Base-by-base conservation (phyloP, 2,797 vertebrate species). In the Allenopithecus nigroviridis region DNA sequence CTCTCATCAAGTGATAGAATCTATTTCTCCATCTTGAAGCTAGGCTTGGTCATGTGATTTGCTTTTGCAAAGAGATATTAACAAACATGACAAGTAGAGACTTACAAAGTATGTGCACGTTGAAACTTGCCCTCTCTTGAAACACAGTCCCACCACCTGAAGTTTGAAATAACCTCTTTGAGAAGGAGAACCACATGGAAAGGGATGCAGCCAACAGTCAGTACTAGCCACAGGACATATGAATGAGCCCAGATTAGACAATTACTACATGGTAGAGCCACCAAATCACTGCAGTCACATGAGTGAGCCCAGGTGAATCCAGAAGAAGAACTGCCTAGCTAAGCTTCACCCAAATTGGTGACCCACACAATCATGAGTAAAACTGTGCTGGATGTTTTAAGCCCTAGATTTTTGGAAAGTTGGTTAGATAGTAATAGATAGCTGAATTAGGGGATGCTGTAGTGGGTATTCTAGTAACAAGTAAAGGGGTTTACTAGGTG, bases 121-220 rank as follows among this genome's bases (percentile, higher is more conserved):
- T 95, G 33, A 95, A 94, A 80, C 14, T 28, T 50, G 2, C 90
- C n/a, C 28, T 76, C 22, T 92, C 70, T 94, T 79, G 16, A 96
- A 92, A 92, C 21, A 48, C 14, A 13, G 33, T 8, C 1, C 7
- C 8, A 55, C 13, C 33, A 90, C 50, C 76, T 91, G 57, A 57
- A 87, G 3, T 61, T n/a, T 84, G 36, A 33, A 75, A 55, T 87
- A 43, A 75, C 26, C 1, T 80, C 53, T 12, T 84, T 90, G 14
- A 57, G 36, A 96, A 94, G 30, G 28, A 95, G 53, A 86, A 83
- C 1, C 39, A 90, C 11, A 28, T 79, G 26, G 39, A 41, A 10
- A 89, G 3, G 79, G 26, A 64, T 83, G 5, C 10, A 91, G 57
- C 41, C 43, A 85, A 93, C 3, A 84, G 57, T 30, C 36, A 84